Percentiles rank a stretch among this genome's conserved stretches.
phyloP scores from a whole-genome alignment of 2,797 vertebrate genomes.

The Diceros bicornis region DNA sequence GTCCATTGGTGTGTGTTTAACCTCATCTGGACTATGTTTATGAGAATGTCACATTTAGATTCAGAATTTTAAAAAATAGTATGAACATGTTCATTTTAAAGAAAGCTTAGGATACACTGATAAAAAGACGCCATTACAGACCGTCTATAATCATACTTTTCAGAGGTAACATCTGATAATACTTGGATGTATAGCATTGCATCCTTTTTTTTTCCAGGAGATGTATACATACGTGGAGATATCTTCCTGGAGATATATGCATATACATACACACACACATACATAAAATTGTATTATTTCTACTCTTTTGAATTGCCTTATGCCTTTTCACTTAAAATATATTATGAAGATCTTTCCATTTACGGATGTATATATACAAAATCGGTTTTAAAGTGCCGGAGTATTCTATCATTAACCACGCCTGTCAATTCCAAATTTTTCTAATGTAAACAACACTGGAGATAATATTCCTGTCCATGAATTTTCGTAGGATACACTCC shows the following conservation, averaged over 20 bases:
- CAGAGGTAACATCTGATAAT: background rate
- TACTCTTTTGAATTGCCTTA: conserved; percentile 13
- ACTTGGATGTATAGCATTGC: background rate
- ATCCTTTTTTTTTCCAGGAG: background rate
- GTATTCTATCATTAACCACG: background rate
- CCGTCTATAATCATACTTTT: background rate
- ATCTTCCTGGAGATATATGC: background rate
- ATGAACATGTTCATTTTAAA: conserved; percentile 3
- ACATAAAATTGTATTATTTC: conserved; percentile 10
- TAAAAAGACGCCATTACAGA: background rate
- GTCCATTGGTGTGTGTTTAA: background rate
- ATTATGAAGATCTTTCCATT: background rate
- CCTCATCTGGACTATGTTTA: background rate
- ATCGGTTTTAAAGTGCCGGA: conserved; percentile 1
- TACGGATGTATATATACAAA: background rate
- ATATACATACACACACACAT: background rate
- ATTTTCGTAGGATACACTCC: background rate
- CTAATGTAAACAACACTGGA: background rate
- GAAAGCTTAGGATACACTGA: background rate
- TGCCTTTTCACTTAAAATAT: conserved; percentile 5
- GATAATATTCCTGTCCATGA: background rate
- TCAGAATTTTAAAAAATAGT: background rate
- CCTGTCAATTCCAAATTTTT: background rate
- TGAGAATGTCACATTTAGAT: too few species aligned
- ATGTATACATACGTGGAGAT: background rate